Percentiles rank a stretch among this genome's conserved stretches.
Evolutionary conservation across 2,888 invertebrate genomes (phyloP).

Genomic region (Eudasyphora cyanicolor): DNA sequence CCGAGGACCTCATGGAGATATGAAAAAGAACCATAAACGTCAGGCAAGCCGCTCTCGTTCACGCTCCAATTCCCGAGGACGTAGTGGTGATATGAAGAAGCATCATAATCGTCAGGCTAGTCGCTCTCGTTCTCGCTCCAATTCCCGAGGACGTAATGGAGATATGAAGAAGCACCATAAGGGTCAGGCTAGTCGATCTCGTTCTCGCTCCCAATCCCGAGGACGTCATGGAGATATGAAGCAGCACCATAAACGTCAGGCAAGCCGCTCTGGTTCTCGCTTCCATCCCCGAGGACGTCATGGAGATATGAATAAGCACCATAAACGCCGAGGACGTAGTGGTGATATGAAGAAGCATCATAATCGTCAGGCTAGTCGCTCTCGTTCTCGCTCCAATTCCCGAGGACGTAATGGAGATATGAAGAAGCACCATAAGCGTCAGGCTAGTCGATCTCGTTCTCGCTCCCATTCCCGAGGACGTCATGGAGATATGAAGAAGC

Average conservation of each 20-base stretch:
- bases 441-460: too few relatives aligned
- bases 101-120: not conserved
- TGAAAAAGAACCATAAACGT: slow-evolving; percentile 21
- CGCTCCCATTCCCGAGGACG: too few relatives aligned
- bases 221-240: not conserved
- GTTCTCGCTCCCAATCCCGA: slow-evolving; percentile 14
- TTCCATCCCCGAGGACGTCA: slow-evolving; percentile 3
- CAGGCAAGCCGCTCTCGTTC: slow-evolving; percentile 39
- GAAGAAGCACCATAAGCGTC: slow-evolving; percentile 31
- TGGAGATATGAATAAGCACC: not conserved
- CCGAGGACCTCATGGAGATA: not conserved
- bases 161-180: slow-evolving; percentile 15
- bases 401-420: not conserved
- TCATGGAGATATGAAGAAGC: too few relatives aligned
- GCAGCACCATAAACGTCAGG: not conserved
- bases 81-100: not conserved
- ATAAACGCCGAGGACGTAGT: too few relatives aligned
- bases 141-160: slow-evolving; percentile 9
- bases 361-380: too few relatives aligned
- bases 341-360: too few relatives aligned
- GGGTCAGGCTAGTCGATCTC: slow-evolving; percentile 34
- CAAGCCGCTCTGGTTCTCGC: slow-evolving; percentile 27
- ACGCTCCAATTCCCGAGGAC: slow-evolving; percentile 32
- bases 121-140: slow-evolving; percentile 38
- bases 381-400: slow-evolving; percentile 12